These are phyloP conservation scores for Cacatua alba DNA, from an alignment of 2,113 vertebrate genomes.

Conservation along the genomic window DNA sequence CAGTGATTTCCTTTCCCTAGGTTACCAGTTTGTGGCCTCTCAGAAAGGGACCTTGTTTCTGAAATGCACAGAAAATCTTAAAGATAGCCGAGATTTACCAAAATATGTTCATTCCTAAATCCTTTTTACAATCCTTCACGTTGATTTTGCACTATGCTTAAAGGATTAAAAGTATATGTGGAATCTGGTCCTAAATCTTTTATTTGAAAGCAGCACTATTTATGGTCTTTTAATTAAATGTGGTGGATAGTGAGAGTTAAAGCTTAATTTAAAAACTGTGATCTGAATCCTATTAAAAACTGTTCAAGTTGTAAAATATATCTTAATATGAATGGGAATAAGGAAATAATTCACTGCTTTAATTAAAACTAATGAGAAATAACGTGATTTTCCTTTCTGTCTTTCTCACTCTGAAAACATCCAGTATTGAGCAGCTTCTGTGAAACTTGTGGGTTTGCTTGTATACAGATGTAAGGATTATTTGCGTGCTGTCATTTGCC, in stretches of 20 bases:
- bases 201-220: background rate
- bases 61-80: background rate
- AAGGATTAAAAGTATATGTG: background rate
- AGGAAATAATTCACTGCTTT: background rate
- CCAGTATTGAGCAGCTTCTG: background rate
- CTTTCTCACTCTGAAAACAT: background rate
- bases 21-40: background rate
- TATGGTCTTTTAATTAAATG: background rate
- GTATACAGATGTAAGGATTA: slow-evolving; percentile 5
- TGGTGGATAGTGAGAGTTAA: background rate
- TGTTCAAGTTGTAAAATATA: background rate
- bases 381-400: background rate
- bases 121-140: background rate
- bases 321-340: background rate
- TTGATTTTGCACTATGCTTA: background rate
- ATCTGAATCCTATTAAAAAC: background rate
- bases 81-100: background rate
- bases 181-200: background rate
- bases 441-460: background rate
- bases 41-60: background rate
- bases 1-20: background rate
- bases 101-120: background rate
- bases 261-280: background rate
- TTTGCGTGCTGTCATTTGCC: background rate
- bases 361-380: background rate